Evolutionary conservation across 1,140 invertebrate species (phyloP).

Genomic region (Drosophila ogumai): DNA sequence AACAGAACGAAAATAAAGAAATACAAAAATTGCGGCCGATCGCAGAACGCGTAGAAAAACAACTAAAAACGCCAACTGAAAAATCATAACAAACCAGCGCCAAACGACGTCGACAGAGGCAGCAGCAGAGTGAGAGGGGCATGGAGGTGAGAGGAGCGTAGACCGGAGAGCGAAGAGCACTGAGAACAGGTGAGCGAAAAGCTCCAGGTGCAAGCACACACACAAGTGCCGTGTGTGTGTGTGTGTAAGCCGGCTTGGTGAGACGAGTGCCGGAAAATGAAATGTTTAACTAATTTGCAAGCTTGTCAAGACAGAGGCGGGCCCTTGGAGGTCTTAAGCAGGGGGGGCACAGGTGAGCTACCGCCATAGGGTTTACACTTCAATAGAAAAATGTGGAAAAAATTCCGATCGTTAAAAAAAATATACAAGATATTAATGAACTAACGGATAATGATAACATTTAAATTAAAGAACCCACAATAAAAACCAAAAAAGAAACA

Average conservation of each 20-base stretch:
- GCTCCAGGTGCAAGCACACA: constrained; percentile 4
- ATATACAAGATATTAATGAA: not conserved
- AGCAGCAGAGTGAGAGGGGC: constrained; percentile 6
- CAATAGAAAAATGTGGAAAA: not conserved
- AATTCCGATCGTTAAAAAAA: no score
- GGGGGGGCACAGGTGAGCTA: not conserved
- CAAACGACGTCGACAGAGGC: constrained; percentile 43
- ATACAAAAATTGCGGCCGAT: constrained; percentile 72
- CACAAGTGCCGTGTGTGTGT: not conserved
- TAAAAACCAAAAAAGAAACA: not conserved
- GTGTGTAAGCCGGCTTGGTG: constrained; percentile 22
- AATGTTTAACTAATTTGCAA: constrained; percentile 49
- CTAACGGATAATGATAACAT: not conserved
- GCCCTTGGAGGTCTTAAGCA: not conserved
- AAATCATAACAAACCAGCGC: constrained; percentile 81
- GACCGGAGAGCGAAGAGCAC: constrained; percentile 2
- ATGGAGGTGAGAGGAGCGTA: not conserved
- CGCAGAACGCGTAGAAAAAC: constrained; percentile 81
- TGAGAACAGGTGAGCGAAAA: constrained; percentile 32
- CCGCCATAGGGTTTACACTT: not conserved
- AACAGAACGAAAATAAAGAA: constrained; percentile 13
- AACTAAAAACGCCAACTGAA: constrained; percentile 79
- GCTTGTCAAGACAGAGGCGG: constrained; percentile 15
- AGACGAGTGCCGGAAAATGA: constrained; percentile 24
- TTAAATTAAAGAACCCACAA: not conserved